phyloP scores from a whole-genome alignment of 2,888 invertebrate genomes.

The Lasius fuliginosus region DNA sequence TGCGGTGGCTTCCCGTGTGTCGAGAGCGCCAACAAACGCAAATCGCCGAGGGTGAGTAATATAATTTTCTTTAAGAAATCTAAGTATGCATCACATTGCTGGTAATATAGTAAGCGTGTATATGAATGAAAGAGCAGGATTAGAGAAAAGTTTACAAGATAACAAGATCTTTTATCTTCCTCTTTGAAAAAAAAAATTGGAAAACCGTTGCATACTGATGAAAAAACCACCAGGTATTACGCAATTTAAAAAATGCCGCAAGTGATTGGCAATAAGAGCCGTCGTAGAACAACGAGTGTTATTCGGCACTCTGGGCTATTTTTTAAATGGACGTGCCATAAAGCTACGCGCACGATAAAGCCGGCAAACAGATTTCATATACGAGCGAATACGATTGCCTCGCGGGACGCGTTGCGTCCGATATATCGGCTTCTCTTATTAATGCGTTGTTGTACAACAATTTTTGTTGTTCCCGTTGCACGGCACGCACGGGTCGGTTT shows the following conservation, averaged over 20 bases:
- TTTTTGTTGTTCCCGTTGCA: constrained; percentile 21
- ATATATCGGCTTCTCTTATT: constrained; percentile 34
- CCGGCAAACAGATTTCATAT: constrained; percentile 54
- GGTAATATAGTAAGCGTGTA: neutral
- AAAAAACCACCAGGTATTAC: constrained; percentile 2
- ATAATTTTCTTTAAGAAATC: neutral
- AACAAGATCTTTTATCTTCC: neutral
- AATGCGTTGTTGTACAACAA: constrained; percentile 25
- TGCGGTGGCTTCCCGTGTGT: constrained; percentile 83
- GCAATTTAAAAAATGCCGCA: neutral
- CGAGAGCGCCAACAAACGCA: constrained; percentile 79
- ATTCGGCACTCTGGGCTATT: constrained; percentile 21
- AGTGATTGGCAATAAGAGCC: constrained; percentile 18
- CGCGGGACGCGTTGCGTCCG: constrained; percentile 13
- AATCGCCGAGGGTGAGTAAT: constrained; percentile 82
- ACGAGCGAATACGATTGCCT: constrained; percentile 32
- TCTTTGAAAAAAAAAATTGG: neutral
- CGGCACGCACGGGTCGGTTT: neutral
- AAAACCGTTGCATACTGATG: constrained; percentile 14
- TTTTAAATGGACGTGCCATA: constrained; percentile 46
- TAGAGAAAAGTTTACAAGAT: neutral
- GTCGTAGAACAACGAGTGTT: constrained; percentile 21
- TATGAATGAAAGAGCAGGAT: neutral
- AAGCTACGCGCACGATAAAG: constrained; percentile 45
- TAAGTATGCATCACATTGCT: neutral